Conservation (phyloP, 2,797 vertebrate genomes). For the Pipistrellus nathusii region DNA sequence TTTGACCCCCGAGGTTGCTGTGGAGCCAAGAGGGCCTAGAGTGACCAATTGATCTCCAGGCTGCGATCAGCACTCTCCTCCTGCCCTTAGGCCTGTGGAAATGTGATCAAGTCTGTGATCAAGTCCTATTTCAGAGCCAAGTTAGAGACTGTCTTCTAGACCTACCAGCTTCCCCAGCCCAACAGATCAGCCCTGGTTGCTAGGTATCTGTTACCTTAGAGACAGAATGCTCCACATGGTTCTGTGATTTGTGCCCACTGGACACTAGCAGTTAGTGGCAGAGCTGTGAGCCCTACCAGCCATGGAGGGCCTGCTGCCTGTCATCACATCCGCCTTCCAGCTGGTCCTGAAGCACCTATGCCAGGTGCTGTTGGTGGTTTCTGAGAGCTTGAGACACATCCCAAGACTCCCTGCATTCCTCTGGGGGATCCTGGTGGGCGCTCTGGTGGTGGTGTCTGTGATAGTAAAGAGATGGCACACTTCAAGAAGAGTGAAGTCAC, state of each 20-base stretch:
- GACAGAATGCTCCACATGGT: neutral
- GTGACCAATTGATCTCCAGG: neutral
- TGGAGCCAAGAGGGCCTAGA: neutral
- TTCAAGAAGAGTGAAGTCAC: neutral
- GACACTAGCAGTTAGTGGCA: neutral
- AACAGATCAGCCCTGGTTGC: neutral
- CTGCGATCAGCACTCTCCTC: neutral
- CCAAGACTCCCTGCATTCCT: neutral
- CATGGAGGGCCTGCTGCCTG: neutral
- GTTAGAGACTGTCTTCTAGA: neutral
- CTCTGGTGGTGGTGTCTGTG: neutral
- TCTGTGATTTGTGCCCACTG: neutral
- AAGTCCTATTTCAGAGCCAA: neutral
- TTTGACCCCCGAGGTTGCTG: neutral
- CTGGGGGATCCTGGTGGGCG: neutral
- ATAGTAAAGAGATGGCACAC: neutral
- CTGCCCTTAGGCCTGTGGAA: neutral
- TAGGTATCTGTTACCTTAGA: neutral
- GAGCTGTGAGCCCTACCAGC: neutral
- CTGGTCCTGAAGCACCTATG: neutral
- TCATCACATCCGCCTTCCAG: neutral
- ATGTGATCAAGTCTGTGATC: neutral
- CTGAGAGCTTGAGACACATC: neutral
- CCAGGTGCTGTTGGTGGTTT: neutral
- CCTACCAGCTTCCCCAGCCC: neutral